Conservation (phyloP, 2,797 vertebrate genomes). For the Betta splendens region DNA sequence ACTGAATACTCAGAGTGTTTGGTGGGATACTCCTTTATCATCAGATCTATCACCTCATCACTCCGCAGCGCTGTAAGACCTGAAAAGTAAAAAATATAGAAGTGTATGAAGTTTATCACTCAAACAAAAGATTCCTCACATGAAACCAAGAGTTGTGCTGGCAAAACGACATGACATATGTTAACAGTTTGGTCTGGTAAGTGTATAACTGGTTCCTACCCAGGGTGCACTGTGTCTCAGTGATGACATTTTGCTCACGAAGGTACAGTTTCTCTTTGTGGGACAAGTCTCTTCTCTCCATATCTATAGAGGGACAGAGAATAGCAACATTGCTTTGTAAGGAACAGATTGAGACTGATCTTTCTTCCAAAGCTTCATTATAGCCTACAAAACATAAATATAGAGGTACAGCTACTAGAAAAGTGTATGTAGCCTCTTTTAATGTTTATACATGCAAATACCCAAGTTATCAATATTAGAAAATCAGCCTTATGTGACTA, state of each 20-base stretch:
- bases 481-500: too few relatives aligned
- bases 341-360: neutral
- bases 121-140: neutral
- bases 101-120: neutral
- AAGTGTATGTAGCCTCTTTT: too few relatives aligned
- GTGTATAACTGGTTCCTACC: conserved; percentile 78
- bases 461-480: too few relatives aligned
- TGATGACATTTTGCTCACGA: conserved; percentile 97
- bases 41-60: conserved; percentile 98
- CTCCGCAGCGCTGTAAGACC: conserved; percentile 96
- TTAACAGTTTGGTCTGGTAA: neutral
- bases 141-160: neutral
- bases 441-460: too few relatives aligned
- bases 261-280: conserved; percentile 98
- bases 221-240: conserved; percentile 97
- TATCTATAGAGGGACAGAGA: conserved; percentile 81
- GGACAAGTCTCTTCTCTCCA: conserved; percentile 97
- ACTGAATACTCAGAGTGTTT: conserved; percentile 98
- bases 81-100: conserved; percentile 47
- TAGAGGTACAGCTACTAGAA: too few relatives aligned
- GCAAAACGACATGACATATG: neutral
- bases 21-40: conserved; percentile 98
- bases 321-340: neutral
- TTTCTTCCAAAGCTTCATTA: neutral
- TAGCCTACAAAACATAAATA: neutral